Base-by-base conservation (phyloP, 2,113 vertebrate genomes). In the Todiramphus saurophagus region DNA sequence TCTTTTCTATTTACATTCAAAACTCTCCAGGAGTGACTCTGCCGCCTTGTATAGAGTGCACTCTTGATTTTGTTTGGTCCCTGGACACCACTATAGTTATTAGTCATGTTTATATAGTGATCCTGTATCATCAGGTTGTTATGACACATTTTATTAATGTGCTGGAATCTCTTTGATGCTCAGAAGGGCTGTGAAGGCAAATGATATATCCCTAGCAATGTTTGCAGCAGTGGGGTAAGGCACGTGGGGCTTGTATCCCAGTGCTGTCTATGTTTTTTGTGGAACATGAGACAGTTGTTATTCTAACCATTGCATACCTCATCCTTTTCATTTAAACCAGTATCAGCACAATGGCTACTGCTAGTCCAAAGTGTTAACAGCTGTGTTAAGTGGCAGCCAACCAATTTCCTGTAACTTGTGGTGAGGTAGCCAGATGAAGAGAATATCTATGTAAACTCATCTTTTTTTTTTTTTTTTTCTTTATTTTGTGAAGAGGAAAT, bases 331-430 rank as follows among this genome's bases (percentile, higher is more conserved):
- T 90, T 90, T 81, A 93, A 83, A 14, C 48, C 69, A 81, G 67
- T 69, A 92, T 35, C 90, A 94, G 87, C 90, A 92, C 82, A 94
- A 66, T 53, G 44, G 87, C 96, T 90, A 66, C 96, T 94, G 90
- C 94, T 96, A 91, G 91, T 76, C 95, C 96, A 94, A 66, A 97
- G 83, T 39, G 91, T 37, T 97, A 95, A 95, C 93, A 97, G 96
- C 95, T 97, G 94, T 44, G 92, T 58, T 69, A 69, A 86, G 91
- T 76, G 78, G 89, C 89, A 95, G 95, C 96, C 90, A 97, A 97
- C 37, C 83, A 86, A 58, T 92, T 96, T 97, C 96, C 94, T 97
- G 90, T 94, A 96, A 96, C 69, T 90, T 30, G 18, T 86, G 92
- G 88, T 78, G 81, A 96, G 89, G 80, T 44, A 55, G 95, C 96